Base-by-base conservation (phyloP, 1,140 invertebrate genomes). In the Linepithema humile region DNA sequence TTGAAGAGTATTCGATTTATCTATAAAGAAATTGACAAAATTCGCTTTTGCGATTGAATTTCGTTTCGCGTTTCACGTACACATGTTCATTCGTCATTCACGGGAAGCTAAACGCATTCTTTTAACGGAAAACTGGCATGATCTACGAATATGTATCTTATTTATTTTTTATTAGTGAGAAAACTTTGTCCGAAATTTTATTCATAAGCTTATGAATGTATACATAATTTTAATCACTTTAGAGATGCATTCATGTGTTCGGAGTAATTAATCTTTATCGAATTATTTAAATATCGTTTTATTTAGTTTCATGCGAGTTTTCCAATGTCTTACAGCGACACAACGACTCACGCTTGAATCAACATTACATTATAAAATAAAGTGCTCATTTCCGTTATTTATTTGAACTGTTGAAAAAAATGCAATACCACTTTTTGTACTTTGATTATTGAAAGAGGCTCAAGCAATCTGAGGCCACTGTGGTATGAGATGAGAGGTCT, bases 321-420 rank as follows among this genome's bases (percentile, higher is more conserved):
- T 45, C 60, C 67, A 26, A 57, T 53, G 53, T 38, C 3, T 62
- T 74, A 32, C 74, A 38, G n/a, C 38, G 45, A 75, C 35, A 53
- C 69, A 38, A 65, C 50, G 60, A 48, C 26, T 80, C 53, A 50
- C 82, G 69, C 48, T 80, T 84, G 45, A 59, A 73, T 83, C 48
- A 80, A n/a, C n/a, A n/a, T n/a, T n/a, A 87, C 53, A 64, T 86
- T 67, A 65, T 83, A 84, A 84, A 75, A 83, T 78, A 17, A 74
- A 74, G 45, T 74, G 82, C 70, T 80, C 55, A 80, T 29, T 29
- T n/a, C 40, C 50, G 23, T 48, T 88, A 88, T 87, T 88, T 88
- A 88, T 88, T 87, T 74, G 74, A 88, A 78, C 29, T 74, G 43
- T 69, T 73, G 26, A 69, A 70, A 12, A 12, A 50, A 60, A 40